phyloP scores from a whole-genome alignment of 2,113 vertebrate genomes.

The Callithrix jacchus region DNA sequence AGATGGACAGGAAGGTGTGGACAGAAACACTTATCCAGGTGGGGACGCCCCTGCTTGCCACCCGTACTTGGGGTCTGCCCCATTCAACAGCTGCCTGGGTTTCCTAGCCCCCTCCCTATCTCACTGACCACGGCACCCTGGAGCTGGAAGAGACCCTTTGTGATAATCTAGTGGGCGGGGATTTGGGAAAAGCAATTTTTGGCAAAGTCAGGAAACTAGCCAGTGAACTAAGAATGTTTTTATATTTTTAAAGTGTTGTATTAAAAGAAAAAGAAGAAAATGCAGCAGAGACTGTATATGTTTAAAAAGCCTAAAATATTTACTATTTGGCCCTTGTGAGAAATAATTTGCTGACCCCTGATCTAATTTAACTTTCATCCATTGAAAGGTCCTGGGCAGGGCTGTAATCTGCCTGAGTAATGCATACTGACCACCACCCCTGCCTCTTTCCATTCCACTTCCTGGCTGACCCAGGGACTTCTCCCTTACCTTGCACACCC shows the following conservation, averaged over 20 bases:
- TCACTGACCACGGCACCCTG: neutral
- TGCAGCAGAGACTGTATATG: neutral
- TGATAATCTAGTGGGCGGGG: neutral
- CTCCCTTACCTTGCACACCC: neutral
- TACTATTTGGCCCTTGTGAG: neutral
- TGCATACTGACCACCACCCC: neutral
- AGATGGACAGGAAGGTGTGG: constrained; percentile 98
- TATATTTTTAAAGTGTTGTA: constrained; percentile 26
- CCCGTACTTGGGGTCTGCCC: neutral
- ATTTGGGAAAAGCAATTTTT: constrained; percentile 47
- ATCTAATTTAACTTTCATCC: neutral
- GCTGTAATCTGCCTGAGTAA: neutral
- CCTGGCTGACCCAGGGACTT: neutral
- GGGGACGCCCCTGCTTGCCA: neutral
- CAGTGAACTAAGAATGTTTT: constrained; percentile 53
- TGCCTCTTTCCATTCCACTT: neutral
- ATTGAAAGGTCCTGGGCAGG: neutral
- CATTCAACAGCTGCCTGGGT: neutral
- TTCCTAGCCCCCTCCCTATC: neutral
- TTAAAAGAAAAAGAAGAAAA: neutral
- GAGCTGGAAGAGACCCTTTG: neutral
- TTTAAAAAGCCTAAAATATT: constrained; percentile 25
- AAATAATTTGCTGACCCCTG: neutral
- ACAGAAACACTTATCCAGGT: constrained; percentile 95
- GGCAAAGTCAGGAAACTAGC: constrained; percentile 36